A percentile compares a stretch with the other conserved stretches of the same genome.
Evolutionary conservation across 2,888 invertebrate species (phyloP).

Genomic region (Dendrolimus houi): DNA sequence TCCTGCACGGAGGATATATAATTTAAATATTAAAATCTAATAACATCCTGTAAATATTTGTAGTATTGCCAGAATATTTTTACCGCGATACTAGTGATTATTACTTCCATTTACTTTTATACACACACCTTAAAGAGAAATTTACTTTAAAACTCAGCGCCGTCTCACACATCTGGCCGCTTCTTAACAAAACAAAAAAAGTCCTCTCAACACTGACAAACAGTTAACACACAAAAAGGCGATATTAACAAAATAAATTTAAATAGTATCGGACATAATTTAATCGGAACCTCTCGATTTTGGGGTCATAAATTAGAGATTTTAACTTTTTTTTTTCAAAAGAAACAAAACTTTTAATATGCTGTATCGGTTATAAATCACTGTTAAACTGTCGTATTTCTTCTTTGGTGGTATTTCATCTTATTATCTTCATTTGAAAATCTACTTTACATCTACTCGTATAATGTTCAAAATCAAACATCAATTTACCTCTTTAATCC

Average conservation of each 20-base stretch:
- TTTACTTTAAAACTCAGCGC: background rate
- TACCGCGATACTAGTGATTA: no score
- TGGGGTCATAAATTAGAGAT: slow-evolving; percentile 70
- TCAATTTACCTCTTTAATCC: slow-evolving; percentile 1
- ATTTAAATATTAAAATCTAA: no score
- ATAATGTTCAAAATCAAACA: slow-evolving; percentile 11
- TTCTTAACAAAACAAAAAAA: background rate
- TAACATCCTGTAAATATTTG: no score
- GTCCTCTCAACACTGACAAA: slow-evolving; percentile 23
- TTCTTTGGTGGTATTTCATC: slow-evolving; percentile 65
- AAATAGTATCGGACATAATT: slow-evolving; percentile 65
- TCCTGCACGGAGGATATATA: no score
- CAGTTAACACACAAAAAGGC: slow-evolving; percentile 48
- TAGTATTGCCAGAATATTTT: no score
- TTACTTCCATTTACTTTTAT: no score
- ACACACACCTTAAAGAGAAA: background rate
- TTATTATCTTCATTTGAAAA: slow-evolving; percentile 10
- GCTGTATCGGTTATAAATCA: slow-evolving; percentile 71
- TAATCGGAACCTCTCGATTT: slow-evolving; percentile 72
- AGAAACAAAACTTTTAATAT: slow-evolving; percentile 72
- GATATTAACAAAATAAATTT: slow-evolving; percentile 53
- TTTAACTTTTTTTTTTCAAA: slow-evolving; percentile 70
- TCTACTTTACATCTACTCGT: slow-evolving; percentile 1
- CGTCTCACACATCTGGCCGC: background rate
- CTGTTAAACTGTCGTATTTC: slow-evolving; percentile 64